phyloP scores from a whole-genome alignment of 2,888 invertebrate species.

The Dryobotodes eremita region DNA sequence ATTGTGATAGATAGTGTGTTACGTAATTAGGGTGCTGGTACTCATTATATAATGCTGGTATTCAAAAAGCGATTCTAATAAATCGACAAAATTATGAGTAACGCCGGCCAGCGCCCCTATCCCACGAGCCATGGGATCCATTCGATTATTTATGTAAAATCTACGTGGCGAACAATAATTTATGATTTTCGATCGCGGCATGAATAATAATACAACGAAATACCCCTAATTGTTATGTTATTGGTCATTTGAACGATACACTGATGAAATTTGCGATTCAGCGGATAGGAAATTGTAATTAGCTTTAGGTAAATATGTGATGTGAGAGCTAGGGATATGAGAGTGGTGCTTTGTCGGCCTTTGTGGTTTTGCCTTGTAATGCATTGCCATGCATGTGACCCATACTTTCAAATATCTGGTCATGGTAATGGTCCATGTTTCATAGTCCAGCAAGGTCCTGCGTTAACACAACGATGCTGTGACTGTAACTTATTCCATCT shows the following conservation, averaged over 20 bases:
- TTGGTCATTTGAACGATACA: constrained; percentile 55
- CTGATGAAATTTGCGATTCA: constrained; percentile 44
- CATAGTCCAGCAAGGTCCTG: background rate
- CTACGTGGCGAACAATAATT: constrained; percentile 71
- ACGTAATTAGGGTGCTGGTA: no score
- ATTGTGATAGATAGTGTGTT: no score
- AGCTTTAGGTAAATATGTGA: constrained; percentile 36
- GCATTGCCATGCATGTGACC: background rate
- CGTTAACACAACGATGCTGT: background rate
- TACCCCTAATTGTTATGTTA: constrained; percentile 60
- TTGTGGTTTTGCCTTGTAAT: background rate
- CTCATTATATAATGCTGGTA: constrained; percentile 34
- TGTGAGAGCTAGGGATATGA: constrained; percentile 8
- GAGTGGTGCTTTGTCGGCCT: background rate
- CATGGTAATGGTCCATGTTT: background rate
- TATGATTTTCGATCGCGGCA: constrained; percentile 69
- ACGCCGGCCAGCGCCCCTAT: constrained; percentile 22
- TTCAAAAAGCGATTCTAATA: constrained; percentile 46
- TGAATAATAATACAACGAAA: constrained; percentile 64
- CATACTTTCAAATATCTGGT: background rate
- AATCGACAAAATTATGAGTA: constrained; percentile 51
- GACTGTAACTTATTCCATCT: background rate
- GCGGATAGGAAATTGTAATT: constrained; percentile 40
- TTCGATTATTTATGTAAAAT: constrained; percentile 65
- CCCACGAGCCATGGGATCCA: constrained; percentile 37